Base-by-base conservation (phyloP, 2,113 vertebrate species). In the Triplophysa siluroides region DNA sequence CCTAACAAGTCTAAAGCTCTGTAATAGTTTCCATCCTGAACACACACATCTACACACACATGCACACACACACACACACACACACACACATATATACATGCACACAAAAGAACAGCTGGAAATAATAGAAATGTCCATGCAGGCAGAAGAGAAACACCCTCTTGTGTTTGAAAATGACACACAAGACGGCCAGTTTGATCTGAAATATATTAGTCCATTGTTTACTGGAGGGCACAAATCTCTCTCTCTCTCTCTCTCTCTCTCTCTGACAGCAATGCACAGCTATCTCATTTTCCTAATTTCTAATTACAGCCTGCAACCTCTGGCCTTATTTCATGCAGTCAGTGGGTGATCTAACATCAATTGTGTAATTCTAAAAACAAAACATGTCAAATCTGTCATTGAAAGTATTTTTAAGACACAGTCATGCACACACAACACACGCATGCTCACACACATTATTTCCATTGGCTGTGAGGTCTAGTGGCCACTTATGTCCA, bases 11-110 rank as follows among this genome's bases (percentile, higher is more conserved):
- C 88, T 78, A 89, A 75, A 82, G 14, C 90, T 88, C 88, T 62
- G 90, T 93, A 94, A 94, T 93, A 94, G 91, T 94, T 94, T 94
- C 93, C 93, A 94, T 92, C 88, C 90, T 62, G 26, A 19, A 26
- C 70, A 87, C 90, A 92, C 29, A 43, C 10, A 11, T 43, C 41
- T 11, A 74, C 29, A 69, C 52, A 60, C 54, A 60, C 70, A 75
- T 45, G 66, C 71, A 77, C 78, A 62, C 74, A 71, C 56, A 62
- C 45, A 83, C 50, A 58, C 76, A 88, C 93, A 94, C 63, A 56
- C 19, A 33, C 56, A 87, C 92, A 92, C 81, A 80, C 47, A 76
- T 47, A 78, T 18, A 43, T 62, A 80, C 78, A 80, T 58, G 66
- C 79, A 76, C 79, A 78, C 64, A 61, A 38, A 69, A n/a, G 60